phyloP scores from a whole-genome alignment of 2,888 invertebrate genomes.

The Phortica magna region DNA sequence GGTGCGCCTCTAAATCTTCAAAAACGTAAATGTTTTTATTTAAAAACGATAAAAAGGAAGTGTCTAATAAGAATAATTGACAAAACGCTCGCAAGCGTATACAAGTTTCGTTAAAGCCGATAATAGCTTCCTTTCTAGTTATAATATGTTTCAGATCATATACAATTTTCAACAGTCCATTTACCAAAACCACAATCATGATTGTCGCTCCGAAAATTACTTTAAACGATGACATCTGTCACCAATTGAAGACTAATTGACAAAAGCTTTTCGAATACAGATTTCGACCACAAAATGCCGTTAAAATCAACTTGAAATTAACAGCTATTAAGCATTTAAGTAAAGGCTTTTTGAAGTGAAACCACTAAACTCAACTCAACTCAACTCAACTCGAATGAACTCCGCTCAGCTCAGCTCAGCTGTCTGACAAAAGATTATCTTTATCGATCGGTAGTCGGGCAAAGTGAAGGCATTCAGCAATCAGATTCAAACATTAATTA shows the following conservation, averaged over 20 bases:
- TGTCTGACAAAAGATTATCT: conserved; percentile 31
- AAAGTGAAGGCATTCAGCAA: neutral
- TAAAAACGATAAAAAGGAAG: too few species aligned
- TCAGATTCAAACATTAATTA: neutral
- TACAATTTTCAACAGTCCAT: neutral
- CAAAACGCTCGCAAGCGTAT: too few species aligned
- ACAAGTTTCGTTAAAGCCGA: too few species aligned
- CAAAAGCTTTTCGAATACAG: conserved; percentile 48
- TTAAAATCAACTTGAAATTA: neutral
- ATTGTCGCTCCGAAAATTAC: neutral
- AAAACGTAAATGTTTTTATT: too few species aligned
- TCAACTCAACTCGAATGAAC: neutral
- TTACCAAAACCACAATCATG: neutral
- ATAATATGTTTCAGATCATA: too few species aligned
- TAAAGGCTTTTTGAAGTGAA: neutral
- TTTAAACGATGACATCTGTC: conserved; percentile 22
- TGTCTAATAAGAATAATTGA: too few species aligned
- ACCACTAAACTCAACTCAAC: conserved; percentile 4
- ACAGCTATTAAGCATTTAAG: neutral
- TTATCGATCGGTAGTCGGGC: conserved; percentile 38
- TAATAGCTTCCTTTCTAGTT: too few species aligned
- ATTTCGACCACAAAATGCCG: conserved; percentile 54
- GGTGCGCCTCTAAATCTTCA: too few species aligned
- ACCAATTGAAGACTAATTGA: neutral
- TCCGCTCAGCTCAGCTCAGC: neutral